Conservation (phyloP, 92 coral and sea anemone species). For the Montipora capitata region DNA sequence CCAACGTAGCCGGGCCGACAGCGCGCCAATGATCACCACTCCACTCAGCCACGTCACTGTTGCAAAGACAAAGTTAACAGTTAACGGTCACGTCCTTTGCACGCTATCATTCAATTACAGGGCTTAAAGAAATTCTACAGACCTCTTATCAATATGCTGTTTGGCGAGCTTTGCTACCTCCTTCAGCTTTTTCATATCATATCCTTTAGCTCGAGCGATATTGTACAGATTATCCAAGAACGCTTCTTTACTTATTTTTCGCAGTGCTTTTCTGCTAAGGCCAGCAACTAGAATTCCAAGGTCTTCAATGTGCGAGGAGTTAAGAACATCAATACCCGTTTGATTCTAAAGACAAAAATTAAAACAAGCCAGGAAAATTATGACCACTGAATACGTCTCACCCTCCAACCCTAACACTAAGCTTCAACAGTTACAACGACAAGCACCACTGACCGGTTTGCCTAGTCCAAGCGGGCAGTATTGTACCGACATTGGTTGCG, state of each 20-base stretch:
- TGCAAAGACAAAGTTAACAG: not conserved
- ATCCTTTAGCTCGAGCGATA: slow-evolving; percentile 91
- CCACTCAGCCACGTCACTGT: slow-evolving; percentile 95
- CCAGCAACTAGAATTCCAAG: slow-evolving; percentile 95
- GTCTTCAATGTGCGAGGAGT: slow-evolving; percentile 86
- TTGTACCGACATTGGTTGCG: no score
- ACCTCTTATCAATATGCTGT: slow-evolving; percentile 89
- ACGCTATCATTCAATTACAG: not conserved
- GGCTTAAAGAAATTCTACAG: not conserved
- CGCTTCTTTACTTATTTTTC: slow-evolving; percentile 88
- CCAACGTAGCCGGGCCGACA: slow-evolving; percentile 94
- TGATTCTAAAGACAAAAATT: slow-evolving; percentile 70
- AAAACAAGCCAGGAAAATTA: not conserved
- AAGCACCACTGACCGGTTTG: no score
- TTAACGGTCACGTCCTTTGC: not conserved
- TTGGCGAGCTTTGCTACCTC: slow-evolving; percentile 91
- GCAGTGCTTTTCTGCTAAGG: slow-evolving; percentile 76
- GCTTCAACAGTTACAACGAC: no score
- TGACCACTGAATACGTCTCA: not conserved
- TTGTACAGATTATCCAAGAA: slow-evolving; percentile 88
- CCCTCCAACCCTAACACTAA: no score
- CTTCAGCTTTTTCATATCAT: slow-evolving; percentile 79
- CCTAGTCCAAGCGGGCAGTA: no score
- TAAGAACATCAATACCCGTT: slow-evolving; percentile 89
- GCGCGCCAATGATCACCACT: slow-evolving; percentile 89